phyloP scores from a whole-genome alignment of 2,888 invertebrate species.

The Pharmacophagus antenor region DNA sequence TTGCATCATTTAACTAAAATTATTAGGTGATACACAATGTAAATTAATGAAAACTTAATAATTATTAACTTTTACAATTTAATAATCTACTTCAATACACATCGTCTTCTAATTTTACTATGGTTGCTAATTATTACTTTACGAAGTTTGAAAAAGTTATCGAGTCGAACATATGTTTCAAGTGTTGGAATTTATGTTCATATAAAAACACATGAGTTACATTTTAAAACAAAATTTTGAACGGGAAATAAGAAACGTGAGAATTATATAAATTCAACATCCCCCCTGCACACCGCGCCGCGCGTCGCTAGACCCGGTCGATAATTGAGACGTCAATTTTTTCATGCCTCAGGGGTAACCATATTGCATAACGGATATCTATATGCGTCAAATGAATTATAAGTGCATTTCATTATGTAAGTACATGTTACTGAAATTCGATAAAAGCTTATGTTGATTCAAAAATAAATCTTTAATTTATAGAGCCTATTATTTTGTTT shows the following conservation, averaged over 20 bases:
- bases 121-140: neutral
- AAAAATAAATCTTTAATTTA: no score
- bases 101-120: no score
- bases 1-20: neutral
- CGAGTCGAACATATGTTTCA: neutral
- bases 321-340: conserved; percentile 81
- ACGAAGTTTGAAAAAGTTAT: neutral
- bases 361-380: neutral
- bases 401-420: neutral
- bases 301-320: conserved; percentile 45
- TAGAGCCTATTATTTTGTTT: neutral
- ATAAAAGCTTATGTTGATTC: no score
- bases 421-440: no score
- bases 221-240: conserved; percentile 44
- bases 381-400: neutral
- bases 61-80: no score
- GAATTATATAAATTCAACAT: conserved; percentile 74
- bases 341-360: conserved; percentile 47
- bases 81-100: no score
- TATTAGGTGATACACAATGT: no score
- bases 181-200: neutral
- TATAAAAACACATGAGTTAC: neutral
- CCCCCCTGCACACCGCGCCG: conserved; percentile 35
- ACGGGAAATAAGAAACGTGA: conserved; percentile 77
- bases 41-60: no score